These are phyloP conservation scores for Pocillopora meandrina DNA, from an alignment of 92 coral and sea anemone genomes.

Conservation along the genomic window DNA sequence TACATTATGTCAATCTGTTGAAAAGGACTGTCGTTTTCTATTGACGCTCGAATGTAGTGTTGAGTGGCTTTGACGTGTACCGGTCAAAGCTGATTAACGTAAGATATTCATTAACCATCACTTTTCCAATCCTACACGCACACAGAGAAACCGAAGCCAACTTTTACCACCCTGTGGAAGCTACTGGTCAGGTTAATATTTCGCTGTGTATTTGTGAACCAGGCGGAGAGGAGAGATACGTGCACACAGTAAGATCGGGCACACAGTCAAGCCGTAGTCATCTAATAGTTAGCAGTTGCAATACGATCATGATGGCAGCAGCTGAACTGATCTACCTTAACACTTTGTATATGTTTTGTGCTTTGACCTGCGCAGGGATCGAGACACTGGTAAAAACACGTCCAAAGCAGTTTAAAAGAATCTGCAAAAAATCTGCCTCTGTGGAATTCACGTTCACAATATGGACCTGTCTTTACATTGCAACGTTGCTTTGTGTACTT, in stretches of 20 bases:
- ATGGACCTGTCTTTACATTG: constrained; percentile 41
- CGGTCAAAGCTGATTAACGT: background rate
- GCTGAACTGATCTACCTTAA: constrained; percentile 11
- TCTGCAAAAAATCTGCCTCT: background rate
- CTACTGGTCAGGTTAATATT: background rate
- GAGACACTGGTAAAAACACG: background rate
- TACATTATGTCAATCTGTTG: background rate
- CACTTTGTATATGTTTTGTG: constrained; percentile 2
- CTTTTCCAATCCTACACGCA: background rate
- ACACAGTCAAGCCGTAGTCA: background rate
- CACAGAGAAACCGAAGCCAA: background rate
- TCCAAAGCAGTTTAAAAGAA: background rate
- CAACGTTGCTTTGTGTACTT: constrained; percentile 32
- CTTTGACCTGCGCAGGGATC: background rate
- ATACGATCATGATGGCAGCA: constrained; percentile 3
- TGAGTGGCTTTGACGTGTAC: background rate
- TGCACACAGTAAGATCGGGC: background rate
- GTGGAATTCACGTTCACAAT: constrained; percentile 17
- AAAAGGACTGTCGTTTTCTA: background rate
- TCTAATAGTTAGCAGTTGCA: background rate
- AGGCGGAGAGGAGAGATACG: background rate
- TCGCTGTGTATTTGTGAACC: background rate
- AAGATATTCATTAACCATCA: background rate
- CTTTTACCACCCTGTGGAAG: background rate
- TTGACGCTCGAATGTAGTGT: background rate